A percentile compares a stretch with the other conserved stretches of the same genome.
Conservation (phyloP, 1,140 invertebrate genomes). For the Pseudomyrmex pallidus region DNA sequence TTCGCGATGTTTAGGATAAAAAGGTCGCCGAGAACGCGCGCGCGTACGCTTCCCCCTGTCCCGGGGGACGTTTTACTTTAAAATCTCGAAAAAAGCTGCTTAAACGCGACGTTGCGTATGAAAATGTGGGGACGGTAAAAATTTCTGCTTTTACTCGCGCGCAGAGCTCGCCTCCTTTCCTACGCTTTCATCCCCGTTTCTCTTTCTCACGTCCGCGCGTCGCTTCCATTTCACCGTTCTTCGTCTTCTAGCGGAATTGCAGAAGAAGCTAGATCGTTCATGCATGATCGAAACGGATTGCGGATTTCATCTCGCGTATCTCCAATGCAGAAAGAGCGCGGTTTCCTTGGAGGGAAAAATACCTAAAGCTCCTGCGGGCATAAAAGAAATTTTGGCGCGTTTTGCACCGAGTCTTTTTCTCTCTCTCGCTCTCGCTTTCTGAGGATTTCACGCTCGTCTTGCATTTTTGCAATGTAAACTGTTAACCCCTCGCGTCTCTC, state of each 20-base stretch:
- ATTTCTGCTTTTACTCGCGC: conserved; percentile 68
- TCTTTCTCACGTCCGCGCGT: conserved; percentile 63
- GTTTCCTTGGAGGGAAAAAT: conserved; percentile 64
- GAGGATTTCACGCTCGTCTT: conserved; percentile 73
- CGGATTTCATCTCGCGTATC: conserved; percentile 79
- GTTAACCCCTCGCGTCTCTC: conserved; percentile 28
- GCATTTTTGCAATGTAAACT: conserved; percentile 62
- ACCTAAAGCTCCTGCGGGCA: conserved; percentile 75
- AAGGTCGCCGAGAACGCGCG: conserved; percentile 36
- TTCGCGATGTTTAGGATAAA: conserved; percentile 37
- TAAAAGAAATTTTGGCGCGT: conserved; percentile 70
- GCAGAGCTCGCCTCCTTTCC: conserved; percentile 57
- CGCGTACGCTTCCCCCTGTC: conserved; percentile 22
- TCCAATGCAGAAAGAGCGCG: conserved; percentile 59
- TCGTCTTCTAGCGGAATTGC: conserved; percentile 78
- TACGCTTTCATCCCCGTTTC: conserved; percentile 52
- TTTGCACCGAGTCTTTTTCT: conserved; percentile 62
- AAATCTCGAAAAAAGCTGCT: conserved; percentile 82
- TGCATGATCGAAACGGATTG: conserved; percentile 81
- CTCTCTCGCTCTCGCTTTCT: too few species aligned
- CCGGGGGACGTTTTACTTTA: conserved; percentile 80
- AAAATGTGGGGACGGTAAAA: conserved; percentile 72
- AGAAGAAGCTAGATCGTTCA: conserved; percentile 77
- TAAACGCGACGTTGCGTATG: conserved; percentile 79
- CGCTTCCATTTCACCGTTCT: conserved; percentile 68